Percentiles rank a stretch among this genome's conserved stretches.
Evolutionary conservation across 2,888 invertebrate genomes (phyloP).

Genomic region (Exocentrus adspersus): DNA sequence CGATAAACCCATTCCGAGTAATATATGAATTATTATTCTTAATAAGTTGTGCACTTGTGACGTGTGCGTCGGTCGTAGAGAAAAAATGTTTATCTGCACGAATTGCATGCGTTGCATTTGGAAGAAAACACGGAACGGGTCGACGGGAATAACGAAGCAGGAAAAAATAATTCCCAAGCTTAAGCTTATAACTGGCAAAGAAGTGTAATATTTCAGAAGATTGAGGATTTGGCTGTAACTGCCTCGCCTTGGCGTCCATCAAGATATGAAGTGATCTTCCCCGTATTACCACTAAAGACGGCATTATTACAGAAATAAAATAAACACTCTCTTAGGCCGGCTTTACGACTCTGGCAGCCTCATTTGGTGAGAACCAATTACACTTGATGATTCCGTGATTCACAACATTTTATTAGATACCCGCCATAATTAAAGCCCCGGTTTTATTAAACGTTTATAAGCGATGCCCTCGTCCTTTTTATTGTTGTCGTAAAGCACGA

Average conservation of each 20-base stretch:
- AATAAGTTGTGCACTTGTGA: constrained; percentile 41
- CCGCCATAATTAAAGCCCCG: constrained; percentile 37
- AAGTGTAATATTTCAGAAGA: not conserved
- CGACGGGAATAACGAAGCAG: too few relatives aligned
- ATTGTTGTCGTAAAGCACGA: constrained; percentile 48
- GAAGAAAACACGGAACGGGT: constrained; percentile 29
- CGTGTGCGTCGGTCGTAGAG: constrained; percentile 20
- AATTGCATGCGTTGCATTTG: constrained; percentile 41
- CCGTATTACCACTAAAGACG: constrained; percentile 17
- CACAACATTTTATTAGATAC: constrained; percentile 54
- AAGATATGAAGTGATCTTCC: constrained; percentile 21
- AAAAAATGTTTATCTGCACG: constrained; percentile 42
- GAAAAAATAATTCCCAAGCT: too few relatives aligned
- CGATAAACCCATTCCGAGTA: constrained; percentile 41
- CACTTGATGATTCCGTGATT: constrained; percentile 63
- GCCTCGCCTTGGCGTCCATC: not conserved
- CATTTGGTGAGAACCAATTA: constrained; percentile 59
- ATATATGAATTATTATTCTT: constrained; percentile 43
- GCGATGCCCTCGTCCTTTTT: constrained; percentile 33
- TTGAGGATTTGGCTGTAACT: not conserved
- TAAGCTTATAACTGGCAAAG: too few relatives aligned
- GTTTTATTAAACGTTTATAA: constrained; percentile 40
- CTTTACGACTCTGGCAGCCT: constrained; percentile 55
- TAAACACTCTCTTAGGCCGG: constrained; percentile 57
- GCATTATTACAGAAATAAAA: constrained; percentile 59